These are phyloP conservation scores for Podarcis lilfordi DNA, from an alignment of 2,797 vertebrate genomes.

Conservation along the genomic window DNA sequence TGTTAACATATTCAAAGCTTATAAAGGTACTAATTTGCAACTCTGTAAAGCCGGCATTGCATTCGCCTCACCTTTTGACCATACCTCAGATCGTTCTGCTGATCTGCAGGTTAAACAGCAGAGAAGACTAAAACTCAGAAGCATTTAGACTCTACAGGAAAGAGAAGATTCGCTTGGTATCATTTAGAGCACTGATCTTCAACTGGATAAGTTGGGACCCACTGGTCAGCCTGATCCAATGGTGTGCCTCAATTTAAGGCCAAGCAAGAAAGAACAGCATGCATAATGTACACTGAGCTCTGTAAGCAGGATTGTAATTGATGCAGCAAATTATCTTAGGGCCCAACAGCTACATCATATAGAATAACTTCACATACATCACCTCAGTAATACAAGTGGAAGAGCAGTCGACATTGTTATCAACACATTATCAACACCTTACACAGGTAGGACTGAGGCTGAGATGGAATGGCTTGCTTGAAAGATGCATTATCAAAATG, in stretches of 20 bases:
- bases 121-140: not conserved
- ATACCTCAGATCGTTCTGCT: not conserved
- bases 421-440: not conserved
- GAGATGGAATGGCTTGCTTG: not conserved
- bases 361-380: not conserved
- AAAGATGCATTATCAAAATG: not conserved
- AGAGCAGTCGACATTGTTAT: not conserved
- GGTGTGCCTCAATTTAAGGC: not conserved
- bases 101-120: not conserved
- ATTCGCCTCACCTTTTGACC: not conserved
- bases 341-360: not conserved
- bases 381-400: not conserved
- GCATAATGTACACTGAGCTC: not conserved
- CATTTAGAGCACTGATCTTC: not conserved
- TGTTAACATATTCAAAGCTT: constrained; percentile 9
- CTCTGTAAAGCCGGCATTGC: not conserved
- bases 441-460: not conserved
- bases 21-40: not conserved
- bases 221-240: too few relatives aligned
- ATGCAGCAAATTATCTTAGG: not conserved
- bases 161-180: not conserved
- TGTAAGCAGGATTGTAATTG: not conserved
- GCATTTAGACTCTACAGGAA: not conserved
- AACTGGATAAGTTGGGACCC: too few relatives aligned
- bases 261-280: not conserved